Conservation (phyloP, 1,140 invertebrate species). For the Whitmania pigra region DNA sequence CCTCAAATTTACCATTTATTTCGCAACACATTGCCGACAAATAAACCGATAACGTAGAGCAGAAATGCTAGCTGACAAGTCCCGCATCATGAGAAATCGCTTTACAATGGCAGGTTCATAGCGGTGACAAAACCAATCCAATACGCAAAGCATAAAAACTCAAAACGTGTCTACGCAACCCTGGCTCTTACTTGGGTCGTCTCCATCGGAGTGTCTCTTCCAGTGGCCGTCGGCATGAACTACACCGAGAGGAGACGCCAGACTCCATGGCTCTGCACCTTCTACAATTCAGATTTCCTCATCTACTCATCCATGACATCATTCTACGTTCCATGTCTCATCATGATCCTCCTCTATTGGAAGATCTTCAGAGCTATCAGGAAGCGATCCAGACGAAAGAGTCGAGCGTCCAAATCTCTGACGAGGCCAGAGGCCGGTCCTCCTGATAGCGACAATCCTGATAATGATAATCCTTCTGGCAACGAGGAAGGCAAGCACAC, state of each 20-base stretch:
- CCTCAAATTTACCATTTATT: too few species aligned
- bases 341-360: constrained; percentile 23
- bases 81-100: too few species aligned
- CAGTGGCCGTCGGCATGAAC: constrained; percentile 83
- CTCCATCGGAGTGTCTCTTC: constrained; percentile 80
- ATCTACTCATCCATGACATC: constrained; percentile 22
- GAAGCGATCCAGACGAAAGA: constrained; percentile 4
- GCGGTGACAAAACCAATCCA: constrained; percentile 92
- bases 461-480: neutral
- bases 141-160: constrained; percentile 91
- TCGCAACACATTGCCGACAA: too few species aligned
- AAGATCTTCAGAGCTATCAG: constrained; percentile 22
- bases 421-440: neutral
- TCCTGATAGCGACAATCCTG: neutral
- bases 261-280: constrained; percentile 54
- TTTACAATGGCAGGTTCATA: constrained; percentile 61
- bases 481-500: neutral
- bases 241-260: constrained; percentile 18
- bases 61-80: too few species aligned
- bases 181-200: constrained; percentile 85
- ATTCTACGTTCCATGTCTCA: constrained; percentile 21
- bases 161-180: constrained; percentile 74
- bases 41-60: too few species aligned
- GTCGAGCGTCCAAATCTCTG: neutral
- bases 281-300: constrained; percentile 91